phyloP scores from a whole-genome alignment of 2,888 invertebrate species.

The Bembecia ichneumoniformis region DNA sequence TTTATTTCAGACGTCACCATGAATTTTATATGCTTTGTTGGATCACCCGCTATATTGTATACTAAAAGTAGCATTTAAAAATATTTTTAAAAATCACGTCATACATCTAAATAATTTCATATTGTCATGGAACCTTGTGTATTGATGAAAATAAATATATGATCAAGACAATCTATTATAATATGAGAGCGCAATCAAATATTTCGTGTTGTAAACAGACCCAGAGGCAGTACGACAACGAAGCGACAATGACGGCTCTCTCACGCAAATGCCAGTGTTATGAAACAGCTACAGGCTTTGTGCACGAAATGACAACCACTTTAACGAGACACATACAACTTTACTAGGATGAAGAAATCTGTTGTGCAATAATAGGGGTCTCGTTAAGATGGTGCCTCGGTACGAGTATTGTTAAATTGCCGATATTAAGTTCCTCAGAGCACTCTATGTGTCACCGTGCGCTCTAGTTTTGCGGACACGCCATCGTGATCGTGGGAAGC shows the following conservation, averaged over 20 bases:
- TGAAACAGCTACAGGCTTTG: constrained; percentile 37
- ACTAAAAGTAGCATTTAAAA: too few relatives aligned
- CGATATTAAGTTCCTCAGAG: constrained; percentile 35
- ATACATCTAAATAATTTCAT: too few relatives aligned
- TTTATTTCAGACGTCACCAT: too few relatives aligned
- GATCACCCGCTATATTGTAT: too few relatives aligned
- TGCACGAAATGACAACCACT: constrained; percentile 25
- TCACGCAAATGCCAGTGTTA: constrained; percentile 50
- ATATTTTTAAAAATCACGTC: too few relatives aligned
- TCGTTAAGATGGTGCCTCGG: constrained; percentile 23
- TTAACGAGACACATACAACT: constrained; percentile 22
- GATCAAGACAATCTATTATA: too few relatives aligned
- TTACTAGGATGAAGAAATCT: constrained; percentile 5
- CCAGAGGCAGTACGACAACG: constrained; percentile 33
- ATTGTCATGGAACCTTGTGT: too few relatives aligned
- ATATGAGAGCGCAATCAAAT: constrained; percentile 4
- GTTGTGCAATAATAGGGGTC: constrained; percentile 19
- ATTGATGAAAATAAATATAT: too few relatives aligned
- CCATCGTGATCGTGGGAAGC: constrained; percentile 50
- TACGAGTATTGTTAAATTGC: constrained; percentile 42
- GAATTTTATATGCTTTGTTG: too few relatives aligned
- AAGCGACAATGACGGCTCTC: constrained; percentile 28
- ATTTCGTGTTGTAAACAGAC: constrained; percentile 20
- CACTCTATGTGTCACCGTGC: constrained; percentile 50
- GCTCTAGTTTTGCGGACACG: constrained; percentile 50